Percentiles rank a stretch among this genome's conserved stretches.
Conservation (phyloP, 2,113 vertebrate species). For the Shinisaurus crocodilurus region DNA sequence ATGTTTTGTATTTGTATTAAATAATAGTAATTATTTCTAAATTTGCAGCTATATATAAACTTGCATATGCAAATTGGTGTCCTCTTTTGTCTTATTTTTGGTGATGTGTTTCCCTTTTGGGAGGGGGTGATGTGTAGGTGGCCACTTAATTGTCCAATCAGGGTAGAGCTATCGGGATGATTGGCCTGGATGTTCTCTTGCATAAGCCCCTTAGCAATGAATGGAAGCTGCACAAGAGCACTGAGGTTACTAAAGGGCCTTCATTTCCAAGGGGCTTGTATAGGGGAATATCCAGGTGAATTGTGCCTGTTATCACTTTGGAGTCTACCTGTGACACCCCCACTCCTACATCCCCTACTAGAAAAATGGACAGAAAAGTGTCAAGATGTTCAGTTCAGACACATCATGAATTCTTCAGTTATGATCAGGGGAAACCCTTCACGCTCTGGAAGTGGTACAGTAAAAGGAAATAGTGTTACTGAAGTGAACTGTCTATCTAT, state of each 20-base stretch:
- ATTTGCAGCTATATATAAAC: too few relatives aligned
- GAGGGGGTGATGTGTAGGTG: neutral
- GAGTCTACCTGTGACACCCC: neutral
- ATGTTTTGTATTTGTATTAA: too few relatives aligned
- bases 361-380: too few relatives aligned
- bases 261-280: neutral
- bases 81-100: too few relatives aligned
- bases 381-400: neutral
- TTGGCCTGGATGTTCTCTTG: neutral
- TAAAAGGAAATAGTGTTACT: neutral
- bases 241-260: neutral
- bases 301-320: neutral
- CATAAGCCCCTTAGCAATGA: neutral
- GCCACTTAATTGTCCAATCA: neutral
- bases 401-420: neutral
- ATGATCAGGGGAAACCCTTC: neutral
- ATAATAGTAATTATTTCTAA: too few relatives aligned
- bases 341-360: neutral
- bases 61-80: too few relatives aligned
- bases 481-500: neutral
- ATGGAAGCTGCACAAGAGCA: neutral
- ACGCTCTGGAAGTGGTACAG: neutral
- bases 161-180: constrained; percentile 15
- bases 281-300: neutral
- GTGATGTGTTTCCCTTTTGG: neutral